Percentiles rank a stretch among this genome's conserved stretches.
These are phyloP conservation scores for Delphinapterus leucas DNA, from an alignment of 2,113 vertebrate species.

Conservation along the genomic window DNA sequence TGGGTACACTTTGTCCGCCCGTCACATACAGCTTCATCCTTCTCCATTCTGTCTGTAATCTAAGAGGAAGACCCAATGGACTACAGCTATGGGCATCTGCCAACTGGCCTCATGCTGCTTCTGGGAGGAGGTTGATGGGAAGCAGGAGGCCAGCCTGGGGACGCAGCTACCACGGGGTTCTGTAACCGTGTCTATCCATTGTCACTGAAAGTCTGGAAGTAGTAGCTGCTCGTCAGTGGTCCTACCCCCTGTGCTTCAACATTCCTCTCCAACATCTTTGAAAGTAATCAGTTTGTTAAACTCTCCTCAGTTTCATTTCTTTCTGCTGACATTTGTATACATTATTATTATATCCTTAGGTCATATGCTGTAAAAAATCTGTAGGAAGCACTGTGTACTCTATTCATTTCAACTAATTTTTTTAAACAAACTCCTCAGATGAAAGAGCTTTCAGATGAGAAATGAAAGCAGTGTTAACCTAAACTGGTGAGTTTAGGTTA, in stretches of 20 bases:
- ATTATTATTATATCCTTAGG: not conserved
- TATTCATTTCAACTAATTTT: not conserved
- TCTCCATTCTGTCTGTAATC: not conserved
- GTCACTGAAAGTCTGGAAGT: no score
- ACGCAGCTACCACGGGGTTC: not conserved
- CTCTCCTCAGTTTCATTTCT: not conserved
- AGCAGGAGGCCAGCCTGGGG: not conserved
- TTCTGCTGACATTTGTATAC: not conserved
- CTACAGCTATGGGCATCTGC: not conserved
- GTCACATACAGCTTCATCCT: not conserved
- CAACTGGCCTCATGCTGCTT: not conserved
- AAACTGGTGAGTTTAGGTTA: not conserved
- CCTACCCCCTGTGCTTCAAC: accelerated
- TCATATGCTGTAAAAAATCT: not conserved
- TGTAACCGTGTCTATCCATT: not conserved
- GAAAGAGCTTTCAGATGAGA: not conserved
- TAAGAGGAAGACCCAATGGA: no score
- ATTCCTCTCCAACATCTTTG: not conserved
- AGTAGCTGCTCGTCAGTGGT: not conserved
- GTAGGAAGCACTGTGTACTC: not conserved
- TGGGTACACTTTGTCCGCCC: accelerated
- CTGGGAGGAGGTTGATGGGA: not conserved
- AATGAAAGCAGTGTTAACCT: not conserved
- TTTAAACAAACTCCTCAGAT: not conserved
- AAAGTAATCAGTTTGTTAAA: not conserved